These are phyloP conservation scores for Eilema caniola DNA, from an alignment of 2,888 invertebrate genomes.

Conservation along the genomic window DNA sequence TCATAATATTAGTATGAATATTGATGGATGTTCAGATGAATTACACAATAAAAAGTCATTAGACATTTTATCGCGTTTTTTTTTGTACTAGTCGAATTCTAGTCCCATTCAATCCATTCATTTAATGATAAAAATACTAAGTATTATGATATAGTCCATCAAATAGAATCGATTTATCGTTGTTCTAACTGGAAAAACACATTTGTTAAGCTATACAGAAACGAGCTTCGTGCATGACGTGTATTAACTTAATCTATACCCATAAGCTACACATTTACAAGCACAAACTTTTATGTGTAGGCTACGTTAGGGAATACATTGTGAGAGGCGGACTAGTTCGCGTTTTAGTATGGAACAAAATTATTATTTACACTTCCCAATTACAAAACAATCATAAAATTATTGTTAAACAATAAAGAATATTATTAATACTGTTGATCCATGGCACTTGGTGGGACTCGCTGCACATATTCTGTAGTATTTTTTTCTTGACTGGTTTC, in stretches of 20 bases:
- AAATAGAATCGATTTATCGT: not conserved
- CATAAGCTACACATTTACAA: constrained; percentile 28
- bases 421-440: too few species aligned
- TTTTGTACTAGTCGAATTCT: too few species aligned
- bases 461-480: too few species aligned
- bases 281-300: constrained; percentile 22
- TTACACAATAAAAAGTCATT: too few species aligned
- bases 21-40: too few species aligned
- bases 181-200: not conserved
- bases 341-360: not conserved
- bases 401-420: too few species aligned
- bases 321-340: not conserved
- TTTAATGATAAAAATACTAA: not conserved
- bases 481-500: too few species aligned
- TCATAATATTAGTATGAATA: too few species aligned
- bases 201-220: not conserved
- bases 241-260: constrained; percentile 28
- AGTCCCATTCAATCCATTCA: too few species aligned
- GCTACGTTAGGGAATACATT: not conserved
- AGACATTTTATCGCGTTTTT: too few species aligned
- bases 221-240: constrained; percentile 13
- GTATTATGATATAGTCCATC: not conserved
- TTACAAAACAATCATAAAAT: too few species aligned
- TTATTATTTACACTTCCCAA: not conserved
- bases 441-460: too few species aligned